Base-by-base conservation (phyloP, 2,113 vertebrate genomes). In the Chloropsis cyanopogon region DNA sequence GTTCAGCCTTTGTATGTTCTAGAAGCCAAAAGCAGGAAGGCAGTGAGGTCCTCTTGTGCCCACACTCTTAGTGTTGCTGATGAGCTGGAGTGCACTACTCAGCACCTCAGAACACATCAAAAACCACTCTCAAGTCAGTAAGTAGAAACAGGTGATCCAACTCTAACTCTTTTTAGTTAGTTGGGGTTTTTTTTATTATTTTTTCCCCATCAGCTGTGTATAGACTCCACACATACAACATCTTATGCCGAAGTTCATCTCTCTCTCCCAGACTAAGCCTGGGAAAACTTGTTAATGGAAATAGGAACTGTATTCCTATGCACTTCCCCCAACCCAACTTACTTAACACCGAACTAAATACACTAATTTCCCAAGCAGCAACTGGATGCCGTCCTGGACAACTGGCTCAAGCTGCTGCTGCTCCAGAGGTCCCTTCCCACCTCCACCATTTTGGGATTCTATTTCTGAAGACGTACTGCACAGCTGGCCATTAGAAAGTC, bases 21-120 rank as follows among this genome's bases (percentile, higher is more conserved):
- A 92, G 88, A 90, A 68, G 60, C 42, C 39, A 85, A 83, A 84
- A 46, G 17, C 52, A 71, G 70, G 81, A 90, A 90, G 33, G 50
- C 52, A 92, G 54, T 20, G 24, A 84, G 33, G 26, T 70, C 42
- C 39, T 52, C 80, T 65, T 49, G 24, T 63, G 50, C 54, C 35
- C 53, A 57, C 9, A 68, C 33, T 44, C 56, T 52, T 9, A 54
- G 47, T 16, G 46, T 0, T 60, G 76, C 78, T 71, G 78, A 71
- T 2, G 14, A 91, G 85, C 39, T 50, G 25, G 35, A 90, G 60
- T n/a, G 73, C 24, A 39, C 26, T 29, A 44, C 69, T 88, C 54
- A 87, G 29, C 52, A 79, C 86, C 60, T 68, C 68, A 69, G 64
- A 82, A 79, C 54, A 81, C 66, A 86, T 25, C 15, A 69, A 91